phyloP scores from a whole-genome alignment of 2,888 invertebrate genomes.

The Prenolepis imparis region DNA sequence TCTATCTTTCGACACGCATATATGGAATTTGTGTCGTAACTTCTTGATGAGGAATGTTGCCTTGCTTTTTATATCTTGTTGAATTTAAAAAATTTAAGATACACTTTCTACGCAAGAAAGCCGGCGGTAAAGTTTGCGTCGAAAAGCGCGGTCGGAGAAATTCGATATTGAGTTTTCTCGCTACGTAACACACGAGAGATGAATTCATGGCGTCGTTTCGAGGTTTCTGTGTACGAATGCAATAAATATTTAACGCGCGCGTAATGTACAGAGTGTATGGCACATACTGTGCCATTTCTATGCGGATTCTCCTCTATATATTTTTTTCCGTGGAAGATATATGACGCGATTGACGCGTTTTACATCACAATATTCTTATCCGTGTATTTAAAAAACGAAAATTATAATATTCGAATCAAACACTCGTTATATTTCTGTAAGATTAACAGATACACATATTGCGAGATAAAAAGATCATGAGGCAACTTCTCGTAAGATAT shows the following conservation, averaged over 20 bases:
- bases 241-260: conserved; percentile 47
- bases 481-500: conserved; percentile 12
- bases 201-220: conserved; percentile 42
- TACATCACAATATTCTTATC: neutral
- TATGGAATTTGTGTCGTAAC: neutral
- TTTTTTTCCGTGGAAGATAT: neutral
- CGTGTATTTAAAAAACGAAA: neutral
- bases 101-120: neutral
- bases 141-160: conserved; percentile 24
- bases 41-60: conserved; percentile 5
- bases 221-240: neutral
- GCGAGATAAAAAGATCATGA: neutral
- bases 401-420: neutral
- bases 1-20: neutral
- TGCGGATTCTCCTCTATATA: neutral
- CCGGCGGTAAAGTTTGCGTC: neutral
- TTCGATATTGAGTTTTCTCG: conserved; percentile 47
- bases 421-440: neutral
- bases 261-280: neutral
- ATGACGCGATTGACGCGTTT: neutral
- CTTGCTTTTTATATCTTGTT: conserved; percentile 9
- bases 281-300: neutral
- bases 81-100: conserved; percentile 12
- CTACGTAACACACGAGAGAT: conserved; percentile 44
- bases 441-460: neutral